Percentiles rank a stretch among this genome's conserved stretches.
Conservation (phyloP, 64 coral and sea anemone species). For the Actinia equina region DNA sequence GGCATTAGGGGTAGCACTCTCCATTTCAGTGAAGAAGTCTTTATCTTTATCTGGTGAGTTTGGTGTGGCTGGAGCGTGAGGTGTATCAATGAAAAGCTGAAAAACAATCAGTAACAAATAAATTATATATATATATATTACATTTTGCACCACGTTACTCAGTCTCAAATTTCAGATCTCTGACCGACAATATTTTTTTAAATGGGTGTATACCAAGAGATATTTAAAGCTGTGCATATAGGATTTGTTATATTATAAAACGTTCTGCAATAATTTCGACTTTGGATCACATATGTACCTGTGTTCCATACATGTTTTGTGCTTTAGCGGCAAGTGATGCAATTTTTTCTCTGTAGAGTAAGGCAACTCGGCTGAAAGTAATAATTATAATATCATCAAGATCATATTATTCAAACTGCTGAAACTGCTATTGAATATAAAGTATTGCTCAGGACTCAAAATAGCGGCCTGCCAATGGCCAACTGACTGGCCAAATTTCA, state of each 20-base stretch:
- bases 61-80: conserved; percentile 32
- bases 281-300: conserved; percentile 26
- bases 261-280: background rate
- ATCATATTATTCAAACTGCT: background rate
- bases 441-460: no score
- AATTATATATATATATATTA: no score
- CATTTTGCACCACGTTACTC: no score
- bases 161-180: no score
- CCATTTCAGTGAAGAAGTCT: conserved; percentile 66
- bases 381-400: background rate
- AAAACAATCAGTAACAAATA: background rate
- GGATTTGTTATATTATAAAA: no score
- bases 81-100: conserved; percentile 36
- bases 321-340: conserved; percentile 60
- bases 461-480: no score
- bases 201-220: no score
- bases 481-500: no score
- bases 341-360: conserved; percentile 70
- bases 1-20: conserved; percentile 18
- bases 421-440: no score
- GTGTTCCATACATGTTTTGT: conserved; percentile 61
- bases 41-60: conserved; percentile 70
- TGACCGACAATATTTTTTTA: no score
- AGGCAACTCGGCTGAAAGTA: conserved; percentile 59
- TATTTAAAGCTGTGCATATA: no score